Evolutionary conservation across 2,888 invertebrate genomes (phyloP), one percentile per base, ranked within the genome.

Genomic region (Mystacides longicornis): DNA sequence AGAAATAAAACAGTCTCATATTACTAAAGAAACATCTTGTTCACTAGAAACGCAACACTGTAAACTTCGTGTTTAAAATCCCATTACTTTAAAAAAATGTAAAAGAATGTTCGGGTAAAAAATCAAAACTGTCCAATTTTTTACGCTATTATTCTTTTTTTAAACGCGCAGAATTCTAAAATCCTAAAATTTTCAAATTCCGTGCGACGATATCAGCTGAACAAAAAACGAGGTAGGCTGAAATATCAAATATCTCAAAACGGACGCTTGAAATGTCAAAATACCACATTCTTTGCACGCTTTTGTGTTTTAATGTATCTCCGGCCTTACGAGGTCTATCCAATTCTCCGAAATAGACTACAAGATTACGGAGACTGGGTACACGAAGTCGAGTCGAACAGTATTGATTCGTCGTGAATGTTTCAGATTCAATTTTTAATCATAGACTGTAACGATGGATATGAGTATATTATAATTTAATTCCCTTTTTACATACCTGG

Each of bases 391-490:
- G 63, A 63, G 63, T 63, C 63, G 48, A 23, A 49, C 52, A 49
- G 47, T 48, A 27, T 51, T 50, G 51, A 60, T 51, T 60, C 58
- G 63, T 64, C 60, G 64, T 67, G 68, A 66, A 67, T 56, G 65
- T 65, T 70, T 70, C 68, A 71, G 60, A 69, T 66, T 71, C 71
- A 71, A 69, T 66, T 71, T 72, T 66, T 71, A 71, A 72, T 73
- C 72, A 72, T 71, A 59, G 69, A 69, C 64, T 68, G 68, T 65
- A 3, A 27, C 7, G 11, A 27, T 63, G 43, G 43, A 18, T 49
- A 46, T 27, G 47, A 50, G 19, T 45, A 27, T 5, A 27, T 7
- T 27, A 57, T 45, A 37, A 19, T 20, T 46, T 23, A 21, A 4
- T 43, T 23, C 37, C n/a, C n/a, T n/a, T 27, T 27, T 14, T 7